Evolutionary conservation across 1,140 invertebrate genomes (phyloP).

Genomic region (Subanguina moxae): DNA sequence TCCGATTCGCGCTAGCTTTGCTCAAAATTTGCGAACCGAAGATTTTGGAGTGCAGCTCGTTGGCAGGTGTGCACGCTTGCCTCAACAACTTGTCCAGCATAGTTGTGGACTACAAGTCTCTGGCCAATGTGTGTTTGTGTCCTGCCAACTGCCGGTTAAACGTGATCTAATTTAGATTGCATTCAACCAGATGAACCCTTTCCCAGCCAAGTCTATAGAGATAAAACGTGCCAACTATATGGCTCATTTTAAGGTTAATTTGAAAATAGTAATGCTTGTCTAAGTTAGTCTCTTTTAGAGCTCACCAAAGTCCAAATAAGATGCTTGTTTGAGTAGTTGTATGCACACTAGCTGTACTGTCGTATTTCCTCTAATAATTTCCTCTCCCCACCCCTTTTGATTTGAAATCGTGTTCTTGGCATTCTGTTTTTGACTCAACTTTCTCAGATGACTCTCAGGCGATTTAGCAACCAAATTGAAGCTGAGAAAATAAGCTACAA

Average conservation of each 20-base stretch:
- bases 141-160: background rate
- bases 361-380: too few relatives aligned
- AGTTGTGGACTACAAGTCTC: slow-evolving; percentile 60
- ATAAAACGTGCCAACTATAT: slow-evolving; percentile 60
- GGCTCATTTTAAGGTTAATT: slow-evolving; percentile 59
- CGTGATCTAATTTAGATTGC: slow-evolving; percentile 60
- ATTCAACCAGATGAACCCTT: slow-evolving; percentile 64
- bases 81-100: slow-evolving; percentile 61
- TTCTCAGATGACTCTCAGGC: too few relatives aligned
- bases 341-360: too few relatives aligned
- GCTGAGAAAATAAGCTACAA: too few relatives aligned
- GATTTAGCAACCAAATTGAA: too few relatives aligned
- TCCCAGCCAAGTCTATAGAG: slow-evolving; percentile 61
- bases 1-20: slow-evolving; percentile 65
- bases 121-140: slow-evolving; percentile 42
- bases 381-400: too few relatives aligned
- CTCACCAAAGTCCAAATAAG: too few relatives aligned
- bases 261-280: too few relatives aligned
- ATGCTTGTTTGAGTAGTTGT: too few relatives aligned
- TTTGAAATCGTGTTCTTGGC: too few relatives aligned
- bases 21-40: slow-evolving; percentile 64
- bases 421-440: too few relatives aligned
- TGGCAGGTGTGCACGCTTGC: slow-evolving; percentile 60
- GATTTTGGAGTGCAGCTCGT: slow-evolving; percentile 60
- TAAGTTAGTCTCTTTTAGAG: too few relatives aligned